Conservation (phyloP, 2,888 invertebrate species). For the Parapristionchus giblindavisi region DNA sequence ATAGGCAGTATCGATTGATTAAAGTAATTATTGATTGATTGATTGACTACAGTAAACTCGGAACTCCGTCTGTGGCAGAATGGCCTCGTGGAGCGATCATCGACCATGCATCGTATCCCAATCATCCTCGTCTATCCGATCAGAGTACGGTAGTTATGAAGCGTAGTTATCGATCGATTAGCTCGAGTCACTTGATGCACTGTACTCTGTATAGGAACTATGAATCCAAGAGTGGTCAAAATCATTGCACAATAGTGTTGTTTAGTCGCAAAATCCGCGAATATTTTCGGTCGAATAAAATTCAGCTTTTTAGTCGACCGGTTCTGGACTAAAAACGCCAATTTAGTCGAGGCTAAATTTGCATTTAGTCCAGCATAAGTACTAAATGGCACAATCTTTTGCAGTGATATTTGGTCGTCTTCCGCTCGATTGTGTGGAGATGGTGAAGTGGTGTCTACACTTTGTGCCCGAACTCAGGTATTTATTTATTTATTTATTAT, state of each 20-base stretch:
- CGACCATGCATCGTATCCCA: slow-evolving; percentile 40
- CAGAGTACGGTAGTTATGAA: no score
- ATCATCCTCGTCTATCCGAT: slow-evolving; percentile 13
- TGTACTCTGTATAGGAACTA: no score
- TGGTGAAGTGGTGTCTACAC: slow-evolving; percentile 29
- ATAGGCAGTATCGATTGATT: neutral
- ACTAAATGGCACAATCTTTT: neutral
- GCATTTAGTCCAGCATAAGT: neutral
- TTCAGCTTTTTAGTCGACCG: no score
- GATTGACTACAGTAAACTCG: slow-evolving; percentile 54
- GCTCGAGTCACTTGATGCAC: no score
- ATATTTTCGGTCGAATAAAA: no score
- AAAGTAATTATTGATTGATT: no score
- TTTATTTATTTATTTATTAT: no score
- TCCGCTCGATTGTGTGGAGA: slow-evolving; percentile 6
- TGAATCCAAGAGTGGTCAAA: no score
- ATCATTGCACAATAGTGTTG: neutral
- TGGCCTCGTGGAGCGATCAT: slow-evolving; percentile 59
- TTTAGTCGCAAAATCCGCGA: slow-evolving; percentile 11
- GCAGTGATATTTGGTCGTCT: slow-evolving; percentile 19
- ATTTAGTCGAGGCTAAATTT: no score
- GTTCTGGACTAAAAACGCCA: no score
- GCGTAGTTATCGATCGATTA: no score
- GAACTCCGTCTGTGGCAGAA: slow-evolving; percentile 49
- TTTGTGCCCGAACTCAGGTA: slow-evolving; percentile 16